Base-by-base conservation (phyloP, 2,113 vertebrate species). In the Nothocercus julius region DNA sequence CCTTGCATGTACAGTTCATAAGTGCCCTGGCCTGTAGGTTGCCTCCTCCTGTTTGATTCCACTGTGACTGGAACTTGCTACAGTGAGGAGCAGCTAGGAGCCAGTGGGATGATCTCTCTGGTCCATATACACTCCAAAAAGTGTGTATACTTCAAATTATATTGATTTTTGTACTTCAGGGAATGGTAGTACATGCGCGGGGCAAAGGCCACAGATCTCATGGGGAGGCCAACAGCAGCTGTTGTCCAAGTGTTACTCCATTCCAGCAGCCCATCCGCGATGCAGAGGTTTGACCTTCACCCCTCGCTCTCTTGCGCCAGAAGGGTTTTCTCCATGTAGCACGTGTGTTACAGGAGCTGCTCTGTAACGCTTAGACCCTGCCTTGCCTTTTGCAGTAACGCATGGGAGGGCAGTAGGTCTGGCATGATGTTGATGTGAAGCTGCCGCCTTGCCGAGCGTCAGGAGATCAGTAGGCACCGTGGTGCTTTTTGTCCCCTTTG, bases 321-420 rank as follows among this genome's bases (percentile, higher is more conserved):
- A 32, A 54, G 58, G 2, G 49, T 89, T 88, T 51, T 78, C 1
- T 47, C 8, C 38, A 59, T n/a, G 49, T 78, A 90, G 61, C 30
- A 16, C 2, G 3, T 38, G 19, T 45, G 34, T 32, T 93, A 42
- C 63, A 73, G 45, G 47, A 76, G 34, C 83, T 88, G 19, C 36
- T 69, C 75, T 2, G 0, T 42, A 18, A 30, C 1, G 1, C 49
- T 79, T 54, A 2, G 13, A 0, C 9, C 0, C 0, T 45, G 36
- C 36, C 25, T 54, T 13, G 7, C 38, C 2, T 0, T 24, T 30
- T 1, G 0, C 72, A 0, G 0, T 13, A 24, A 40, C 19, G 64
- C 1, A 2, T 25, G 9, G 4, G 34, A 18, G 16, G 17, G 2
- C 0, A 0, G 19, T 27, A 49, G 51, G 66, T 7, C 25, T 34